Percentiles rank a stretch among this genome's conserved stretches.
Conservation (phyloP, 2,888 invertebrate species). For the Cryptocephalus moraei region DNA sequence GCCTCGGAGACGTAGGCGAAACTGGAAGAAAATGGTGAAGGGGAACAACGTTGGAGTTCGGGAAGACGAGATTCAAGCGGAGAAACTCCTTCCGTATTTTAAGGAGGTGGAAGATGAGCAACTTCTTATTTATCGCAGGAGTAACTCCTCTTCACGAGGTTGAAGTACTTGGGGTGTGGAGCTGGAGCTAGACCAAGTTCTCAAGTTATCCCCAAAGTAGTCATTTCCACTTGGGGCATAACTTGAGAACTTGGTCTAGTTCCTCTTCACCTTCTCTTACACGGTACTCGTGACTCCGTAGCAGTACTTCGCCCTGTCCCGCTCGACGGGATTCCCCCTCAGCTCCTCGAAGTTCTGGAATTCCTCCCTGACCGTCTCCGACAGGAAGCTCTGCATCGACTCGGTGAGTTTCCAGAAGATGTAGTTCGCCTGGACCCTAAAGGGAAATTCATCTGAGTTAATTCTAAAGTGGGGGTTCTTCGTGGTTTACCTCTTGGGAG, state of each 20-base stretch:
- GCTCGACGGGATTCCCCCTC: not conserved
- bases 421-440: constrained; percentile 16
- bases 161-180: too few species aligned
- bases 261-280: too few species aligned
- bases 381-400: constrained; percentile 12
- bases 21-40: constrained; percentile 4
- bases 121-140: too few species aligned
- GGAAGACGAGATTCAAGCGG: too few species aligned
- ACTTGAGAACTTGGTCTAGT: too few species aligned
- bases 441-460: not conserved
- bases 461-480: not conserved
- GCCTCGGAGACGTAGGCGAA: constrained; percentile 16
- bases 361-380: constrained; percentile 13
- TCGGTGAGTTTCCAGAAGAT: constrained; percentile 16
- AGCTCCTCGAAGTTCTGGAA: constrained; percentile 8
- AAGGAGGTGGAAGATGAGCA: too few species aligned
- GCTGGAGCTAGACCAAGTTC: too few species aligned
- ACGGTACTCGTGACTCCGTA: constrained; percentile 14
- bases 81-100: too few species aligned
- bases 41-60: too few species aligned
- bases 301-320: constrained; percentile 16
- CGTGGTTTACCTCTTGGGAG: constrained; percentile 10
- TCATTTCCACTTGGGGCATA: too few species aligned
- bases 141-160: too few species aligned
- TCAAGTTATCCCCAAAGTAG: too few species aligned